A percentile compares a stretch with the other conserved stretches of the same genome.
These are phyloP conservation scores for Paraescarpia echinospica DNA, from an alignment of 1,140 invertebrate genomes.

Conservation along the genomic window DNA sequence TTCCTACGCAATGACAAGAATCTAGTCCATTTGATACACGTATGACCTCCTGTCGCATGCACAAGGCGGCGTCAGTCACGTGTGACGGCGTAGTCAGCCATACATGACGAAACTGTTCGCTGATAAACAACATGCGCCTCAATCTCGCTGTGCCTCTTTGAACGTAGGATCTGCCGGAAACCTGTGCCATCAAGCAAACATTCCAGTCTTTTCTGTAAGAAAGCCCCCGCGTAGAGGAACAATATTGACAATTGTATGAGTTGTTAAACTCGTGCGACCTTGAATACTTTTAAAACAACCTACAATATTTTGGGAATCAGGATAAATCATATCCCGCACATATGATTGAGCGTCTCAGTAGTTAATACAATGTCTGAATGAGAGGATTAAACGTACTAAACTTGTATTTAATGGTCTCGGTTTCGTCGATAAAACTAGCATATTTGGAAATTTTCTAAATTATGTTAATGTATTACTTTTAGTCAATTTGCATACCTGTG, in stretches of 20 bases:
- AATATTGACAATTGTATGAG: background rate
- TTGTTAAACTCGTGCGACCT: background rate
- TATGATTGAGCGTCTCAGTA: background rate
- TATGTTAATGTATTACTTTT: background rate
- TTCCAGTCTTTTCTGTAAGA: background rate
- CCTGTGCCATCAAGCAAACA: background rate
- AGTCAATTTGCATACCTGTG: background rate
- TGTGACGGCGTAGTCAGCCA: too few species aligned
- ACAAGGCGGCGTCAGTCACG: too few species aligned
- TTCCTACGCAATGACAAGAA: too few species aligned
- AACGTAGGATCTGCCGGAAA: too few species aligned
- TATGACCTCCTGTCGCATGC: too few species aligned
- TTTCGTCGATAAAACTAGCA: background rate
- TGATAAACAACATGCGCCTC: too few species aligned
- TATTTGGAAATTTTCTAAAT: background rate
- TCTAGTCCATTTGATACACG: too few species aligned
- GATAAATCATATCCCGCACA: background rate
- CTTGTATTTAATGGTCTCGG: background rate
- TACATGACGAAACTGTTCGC: too few species aligned
- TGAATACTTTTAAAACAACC: background rate
- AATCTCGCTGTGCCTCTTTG: too few species aligned
- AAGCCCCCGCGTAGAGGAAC: background rate
- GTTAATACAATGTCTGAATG: background rate
- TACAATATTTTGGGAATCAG: background rate
- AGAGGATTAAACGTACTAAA: background rate